Conservation (phyloP, 2,113 vertebrate genomes). For the Tychaedon coryphoeus region DNA sequence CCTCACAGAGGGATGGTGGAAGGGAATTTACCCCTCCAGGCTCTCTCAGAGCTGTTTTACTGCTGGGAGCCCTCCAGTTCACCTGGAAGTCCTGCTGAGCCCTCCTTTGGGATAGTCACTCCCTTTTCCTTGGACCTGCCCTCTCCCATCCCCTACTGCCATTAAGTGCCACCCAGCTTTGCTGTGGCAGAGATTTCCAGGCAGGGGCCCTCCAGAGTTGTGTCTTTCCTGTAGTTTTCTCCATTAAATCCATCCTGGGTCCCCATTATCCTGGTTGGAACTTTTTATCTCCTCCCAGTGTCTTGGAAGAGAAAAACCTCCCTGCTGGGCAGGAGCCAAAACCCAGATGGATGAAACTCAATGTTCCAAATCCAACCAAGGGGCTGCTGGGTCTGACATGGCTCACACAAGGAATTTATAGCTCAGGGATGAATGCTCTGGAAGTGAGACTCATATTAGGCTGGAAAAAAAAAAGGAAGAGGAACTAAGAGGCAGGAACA, state of each 20-base stretch:
- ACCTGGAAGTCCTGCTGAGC: not conserved
- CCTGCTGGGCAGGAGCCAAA: not conserved
- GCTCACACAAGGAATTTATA: not conserved
- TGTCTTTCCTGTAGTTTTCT: not conserved
- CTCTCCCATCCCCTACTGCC: not conserved
- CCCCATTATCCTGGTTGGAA: not conserved
- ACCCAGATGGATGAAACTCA: not conserved
- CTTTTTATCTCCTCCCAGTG: not conserved
- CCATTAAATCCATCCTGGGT: not conserved
- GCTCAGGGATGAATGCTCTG: not conserved
- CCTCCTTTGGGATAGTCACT: fast-evolving
- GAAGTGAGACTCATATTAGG: not conserved
- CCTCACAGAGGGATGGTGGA: not conserved
- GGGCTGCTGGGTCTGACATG: not conserved
- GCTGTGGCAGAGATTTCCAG: not conserved
- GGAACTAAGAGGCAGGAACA: not conserved
- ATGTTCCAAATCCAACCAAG: not conserved
- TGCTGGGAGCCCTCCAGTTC: not conserved
- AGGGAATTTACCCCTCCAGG: not conserved
- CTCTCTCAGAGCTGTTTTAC: fast-evolving
- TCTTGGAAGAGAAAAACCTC: not conserved
- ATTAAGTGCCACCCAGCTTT: not conserved
- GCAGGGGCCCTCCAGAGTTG: not conserved
- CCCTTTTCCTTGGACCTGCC: not conserved
- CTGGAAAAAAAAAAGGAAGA: not conserved